Evolutionary conservation across 2,888 invertebrate species (phyloP), one percentile per base, ranked within the genome.

Genomic region (Gibbula magus): DNA sequence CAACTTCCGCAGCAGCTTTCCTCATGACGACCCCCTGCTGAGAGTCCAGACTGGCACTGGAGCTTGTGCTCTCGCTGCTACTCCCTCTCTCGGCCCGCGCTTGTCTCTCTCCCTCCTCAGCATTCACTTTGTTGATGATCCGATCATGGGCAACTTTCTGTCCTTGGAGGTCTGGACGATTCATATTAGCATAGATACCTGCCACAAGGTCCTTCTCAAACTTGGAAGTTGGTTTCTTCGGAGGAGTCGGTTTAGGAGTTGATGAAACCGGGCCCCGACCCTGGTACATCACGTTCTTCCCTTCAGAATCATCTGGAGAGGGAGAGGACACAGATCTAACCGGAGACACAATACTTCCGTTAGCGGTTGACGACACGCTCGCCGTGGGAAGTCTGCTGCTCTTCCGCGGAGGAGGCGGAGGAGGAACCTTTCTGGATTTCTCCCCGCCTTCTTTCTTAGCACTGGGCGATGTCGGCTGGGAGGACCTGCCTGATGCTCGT

Each of bases 351-450:
- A 22, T n/a, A 25, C 77, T 78, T 61, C 87, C 87, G 80, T 85
- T 86, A 8, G 82, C 51, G 29, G 39, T 45, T 74, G 82, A 84
- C 8, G 84, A 81, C 22, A 84, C 81, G n/a, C 82, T 61, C 8
- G 83, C 83, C 16, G 86, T 85, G 18, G 88, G 84, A 18, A 87
- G 80, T 53, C 85, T 82, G 81, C 90, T 90, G 73, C 89, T 89
- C 77, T 87, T 90, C 56, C 91, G 82, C 0, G 91, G 91, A 16
- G 92, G 91, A 29, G 92, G 91, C 4, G 92, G 92, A 13, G 92
- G 91, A 2, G 91, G 92, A 39, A 89, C 86, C 80, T 89, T 91
- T 81, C 89, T 91, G 45, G 77, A 83, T 32, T 61, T 52, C 13
- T 78, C 77, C 16, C 53, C 51, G 16, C 29, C 74, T 45, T 74